Evolutionary conservation across 2,113 vertebrate genomes (phyloP).

Genomic region (Macquaria ambigua): DNA sequence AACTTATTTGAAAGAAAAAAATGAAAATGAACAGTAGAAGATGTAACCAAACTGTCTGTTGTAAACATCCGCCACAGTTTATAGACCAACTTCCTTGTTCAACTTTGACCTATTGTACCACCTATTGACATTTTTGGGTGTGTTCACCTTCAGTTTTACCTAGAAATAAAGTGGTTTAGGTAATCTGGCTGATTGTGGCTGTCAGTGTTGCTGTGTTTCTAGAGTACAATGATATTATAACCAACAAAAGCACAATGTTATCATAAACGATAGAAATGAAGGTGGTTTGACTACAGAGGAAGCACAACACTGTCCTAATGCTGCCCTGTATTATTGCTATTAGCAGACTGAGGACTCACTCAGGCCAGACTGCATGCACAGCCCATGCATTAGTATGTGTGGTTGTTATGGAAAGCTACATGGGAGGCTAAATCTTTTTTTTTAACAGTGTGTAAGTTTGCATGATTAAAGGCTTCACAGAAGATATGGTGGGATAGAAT

Average conservation of each 20-base stretch:
- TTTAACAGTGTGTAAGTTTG: neutral
- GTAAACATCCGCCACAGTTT: neutral
- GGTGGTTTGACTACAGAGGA: neutral
- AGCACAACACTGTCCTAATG: neutral
- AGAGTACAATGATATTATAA: neutral
- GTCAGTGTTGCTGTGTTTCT: neutral
- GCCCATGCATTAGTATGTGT: neutral
- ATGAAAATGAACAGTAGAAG: neutral
- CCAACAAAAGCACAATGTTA: neutral
- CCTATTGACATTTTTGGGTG: neutral
- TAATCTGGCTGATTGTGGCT: neutral
- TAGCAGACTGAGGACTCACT: neutral
- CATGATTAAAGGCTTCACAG: constrained; percentile 1
- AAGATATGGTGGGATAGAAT: neutral
- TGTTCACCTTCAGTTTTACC: neutral
- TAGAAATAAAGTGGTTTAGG: neutral
- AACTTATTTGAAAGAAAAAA: neutral
- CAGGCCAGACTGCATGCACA: neutral
- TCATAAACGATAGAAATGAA: neutral
- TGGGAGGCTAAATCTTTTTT: constrained; percentile 1
- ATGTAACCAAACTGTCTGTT: neutral
- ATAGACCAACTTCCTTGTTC: too few relatives aligned
- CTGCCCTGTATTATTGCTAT: neutral
- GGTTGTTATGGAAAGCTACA: neutral
- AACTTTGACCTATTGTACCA: neutral